Percentiles rank a stretch among this genome's conserved stretches.
phyloP scores from a whole-genome alignment of 2,888 invertebrate genomes.

The Diogma glabrata region DNA sequence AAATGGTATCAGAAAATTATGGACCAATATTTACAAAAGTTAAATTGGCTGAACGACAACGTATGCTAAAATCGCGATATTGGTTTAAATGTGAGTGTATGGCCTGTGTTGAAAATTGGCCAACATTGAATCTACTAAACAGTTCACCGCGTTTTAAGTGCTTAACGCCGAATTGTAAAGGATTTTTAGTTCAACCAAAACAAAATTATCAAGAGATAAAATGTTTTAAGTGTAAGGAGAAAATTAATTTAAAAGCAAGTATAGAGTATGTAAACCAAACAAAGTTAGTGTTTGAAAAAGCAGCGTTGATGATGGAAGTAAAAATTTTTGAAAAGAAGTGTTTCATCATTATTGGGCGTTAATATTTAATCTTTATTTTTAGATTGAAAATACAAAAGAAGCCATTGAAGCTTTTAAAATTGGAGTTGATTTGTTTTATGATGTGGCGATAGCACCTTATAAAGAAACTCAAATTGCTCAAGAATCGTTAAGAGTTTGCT shows the following conservation, averaged over 20 bases:
- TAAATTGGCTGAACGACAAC: constrained; percentile 45
- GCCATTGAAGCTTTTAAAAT: constrained; percentile 44
- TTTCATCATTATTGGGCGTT: neutral
- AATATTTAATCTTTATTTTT: constrained; percentile 19
- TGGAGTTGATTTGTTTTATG: constrained; percentile 49
- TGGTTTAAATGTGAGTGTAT: constrained; percentile 66
- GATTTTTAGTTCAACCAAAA: constrained; percentile 38
- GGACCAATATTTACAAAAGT: constrained; percentile 62
- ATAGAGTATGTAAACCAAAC: constrained; percentile 36
- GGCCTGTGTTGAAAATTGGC: constrained; percentile 68
- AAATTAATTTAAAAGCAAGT: constrained; percentile 37
- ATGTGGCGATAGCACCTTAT: constrained; percentile 51
- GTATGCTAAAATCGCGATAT: constrained; percentile 55
- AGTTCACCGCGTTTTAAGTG: constrained; percentile 39
- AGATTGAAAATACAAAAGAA: constrained; percentile 40
- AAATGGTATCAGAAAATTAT: constrained; percentile 70
- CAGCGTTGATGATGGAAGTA: constrained; percentile 31
- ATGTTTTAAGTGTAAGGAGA: constrained; percentile 42
- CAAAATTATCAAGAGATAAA: constrained; percentile 33
- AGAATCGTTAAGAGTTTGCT: constrained; percentile 54
- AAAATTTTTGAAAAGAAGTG: neutral
- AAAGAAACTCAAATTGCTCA: constrained; percentile 57
- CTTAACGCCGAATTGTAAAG: constrained; percentile 38
- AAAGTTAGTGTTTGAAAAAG: constrained; percentile 40
- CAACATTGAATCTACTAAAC: constrained; percentile 48